phyloP scores from a whole-genome alignment of 2,113 vertebrate species.

The Pseudorectes ferrugineus region DNA sequence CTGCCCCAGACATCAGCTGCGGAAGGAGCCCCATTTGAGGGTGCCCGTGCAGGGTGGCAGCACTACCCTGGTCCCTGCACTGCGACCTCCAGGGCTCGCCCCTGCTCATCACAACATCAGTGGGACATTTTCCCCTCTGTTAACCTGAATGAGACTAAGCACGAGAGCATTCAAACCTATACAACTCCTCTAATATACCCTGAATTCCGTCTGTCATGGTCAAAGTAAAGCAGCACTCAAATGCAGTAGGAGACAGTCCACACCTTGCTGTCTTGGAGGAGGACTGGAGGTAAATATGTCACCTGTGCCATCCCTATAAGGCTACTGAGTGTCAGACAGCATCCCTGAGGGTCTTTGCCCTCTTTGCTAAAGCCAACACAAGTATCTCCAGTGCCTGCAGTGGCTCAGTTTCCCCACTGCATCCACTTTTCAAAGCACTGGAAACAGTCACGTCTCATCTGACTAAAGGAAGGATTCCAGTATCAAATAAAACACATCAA shows the following conservation, averaged over 20 bases:
- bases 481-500: not conserved
- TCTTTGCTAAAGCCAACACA: not conserved
- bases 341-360: not conserved
- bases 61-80: not conserved
- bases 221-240: not conserved
- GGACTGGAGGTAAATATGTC: not conserved
- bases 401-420: not conserved
- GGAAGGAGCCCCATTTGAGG: not conserved
- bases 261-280: not conserved
- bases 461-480: not conserved
- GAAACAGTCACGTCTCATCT: not conserved
- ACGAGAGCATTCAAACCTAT: fast-evolving
- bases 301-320: not conserved
- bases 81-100: fast-evolving
- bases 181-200: fast-evolving
- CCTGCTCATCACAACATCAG: not conserved
- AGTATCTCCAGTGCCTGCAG: not conserved
- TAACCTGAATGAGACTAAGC: not conserved
- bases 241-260: not conserved
- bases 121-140: not conserved
- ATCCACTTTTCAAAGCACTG: not conserved
- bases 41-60: not conserved
- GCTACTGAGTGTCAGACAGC: not conserved
- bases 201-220: fast-evolving
- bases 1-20: not conserved